phyloP scores from a whole-genome alignment of 2,797 vertebrate genomes.

The Ispidina lecontei region DNA sequence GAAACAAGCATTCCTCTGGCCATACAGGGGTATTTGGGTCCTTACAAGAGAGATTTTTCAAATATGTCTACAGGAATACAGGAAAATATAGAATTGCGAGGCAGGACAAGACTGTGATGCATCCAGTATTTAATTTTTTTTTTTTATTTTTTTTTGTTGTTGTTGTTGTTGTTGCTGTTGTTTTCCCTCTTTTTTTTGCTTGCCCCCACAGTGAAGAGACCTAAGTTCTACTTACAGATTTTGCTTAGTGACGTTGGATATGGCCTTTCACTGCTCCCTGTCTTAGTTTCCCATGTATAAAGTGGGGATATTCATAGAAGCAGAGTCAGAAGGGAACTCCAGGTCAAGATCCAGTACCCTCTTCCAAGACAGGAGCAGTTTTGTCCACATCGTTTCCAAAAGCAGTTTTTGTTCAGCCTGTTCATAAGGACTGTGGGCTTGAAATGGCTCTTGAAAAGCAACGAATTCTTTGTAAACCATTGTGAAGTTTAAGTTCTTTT shows the following conservation, averaged over 20 bases:
- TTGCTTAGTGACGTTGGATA: neutral
- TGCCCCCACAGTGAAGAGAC: neutral
- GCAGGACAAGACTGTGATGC: neutral
- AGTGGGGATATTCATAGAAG: constrained; percentile 4
- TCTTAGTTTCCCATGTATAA: neutral
- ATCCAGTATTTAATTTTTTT: neutral
- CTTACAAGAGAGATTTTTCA: neutral
- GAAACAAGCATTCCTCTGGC: neutral
- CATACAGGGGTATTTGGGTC: accelerated
- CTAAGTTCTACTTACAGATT: neutral
- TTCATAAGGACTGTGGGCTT: neutral
- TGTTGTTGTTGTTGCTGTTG: neutral
- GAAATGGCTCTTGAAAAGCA: neutral
- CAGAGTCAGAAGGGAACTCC: constrained; percentile 29
- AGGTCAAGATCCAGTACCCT: neutral
- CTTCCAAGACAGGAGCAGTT: neutral
- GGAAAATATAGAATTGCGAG: neutral
- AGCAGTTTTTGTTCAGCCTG: neutral
- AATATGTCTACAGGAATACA: neutral
- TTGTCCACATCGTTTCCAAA: neutral
- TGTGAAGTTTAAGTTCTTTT: neutral
- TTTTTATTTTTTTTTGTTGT: neutral
- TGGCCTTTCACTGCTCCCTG: constrained; percentile 20
- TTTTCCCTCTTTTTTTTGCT: neutral
- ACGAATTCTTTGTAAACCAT: neutral